Evolutionary conservation across 2,113 vertebrate species (phyloP), one percentile per base, ranked within the genome.

Genomic region (Eulacestoma nigropectus): DNA sequence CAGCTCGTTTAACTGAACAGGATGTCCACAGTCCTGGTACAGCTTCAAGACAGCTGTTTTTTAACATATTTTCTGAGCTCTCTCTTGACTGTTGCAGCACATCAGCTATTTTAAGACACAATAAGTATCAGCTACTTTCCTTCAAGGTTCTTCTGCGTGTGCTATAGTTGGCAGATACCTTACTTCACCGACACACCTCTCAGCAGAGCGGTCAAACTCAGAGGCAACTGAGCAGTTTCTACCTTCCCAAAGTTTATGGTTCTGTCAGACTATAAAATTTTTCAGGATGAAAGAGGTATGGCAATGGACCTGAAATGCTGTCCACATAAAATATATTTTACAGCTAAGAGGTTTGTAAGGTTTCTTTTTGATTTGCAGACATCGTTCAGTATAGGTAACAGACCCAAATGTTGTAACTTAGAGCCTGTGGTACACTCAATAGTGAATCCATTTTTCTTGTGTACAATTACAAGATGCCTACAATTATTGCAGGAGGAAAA

Each of bases 351-450:
- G n/a, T 79, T 8, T 56, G 9, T 16, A 73, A 62, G 11, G 4
- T 7, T 30, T 64, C 70, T 35, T 35, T 35, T 29, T 3, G 0
- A 72, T 75, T 76, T 76, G 32, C 53, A 88, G 32, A 18, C 32
- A 37, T 62, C 42, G 74, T 82, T 53, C 46, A 84, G 9, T 55
- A 49, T 2, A 65, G 16, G 14, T 7, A 77, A 60, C 11, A 73
- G 23, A 67, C 7, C 2, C 14, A 75, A 18, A 49, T 10, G 25
- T 2, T 64, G 7, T 25, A 90, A 59, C 16, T 55, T 18, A 26
- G 2, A 83, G 19, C 15, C 26, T 47, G 25, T 1, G 1, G 18
- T 25, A 76, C 9, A 64, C 23, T 4, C 10, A 53, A 33, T 0
- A 39, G 3, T 2, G 8, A 82, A 29, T 33, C 25, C 4, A 15